Evolutionary conservation across 37 sponge, comb jelly and placozoan species (phyloP), one percentile per base, ranked within the genome.

Genomic region (Hexactinellida sp.): DNA sequence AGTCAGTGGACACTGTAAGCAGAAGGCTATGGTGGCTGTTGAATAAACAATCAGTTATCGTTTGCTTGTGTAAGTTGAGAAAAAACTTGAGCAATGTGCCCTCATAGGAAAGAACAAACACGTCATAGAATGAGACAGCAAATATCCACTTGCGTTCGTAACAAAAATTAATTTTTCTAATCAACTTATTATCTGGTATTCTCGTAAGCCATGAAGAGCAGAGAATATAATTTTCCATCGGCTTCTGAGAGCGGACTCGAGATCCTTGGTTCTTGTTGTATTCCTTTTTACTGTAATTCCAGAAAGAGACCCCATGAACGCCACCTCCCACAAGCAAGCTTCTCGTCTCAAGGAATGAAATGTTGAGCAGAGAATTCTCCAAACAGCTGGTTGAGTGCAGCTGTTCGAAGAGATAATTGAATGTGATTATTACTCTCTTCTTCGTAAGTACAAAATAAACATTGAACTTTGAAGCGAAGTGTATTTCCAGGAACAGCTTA

Each of bases 111-210:
- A 63, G 21, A 23, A 63, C 76, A 63, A 25, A 63, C 1, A 63
- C 76, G 76, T 63, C 76, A 63, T 63, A 63, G 30, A 63, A 63
- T 1, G 76, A 63, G 34, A 63, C 19, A 63, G 76, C 76, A n/a
- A 63, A 63, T 25, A 63, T 63, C 76, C 76, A 63, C 34, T 63
- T 63, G 3, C 30, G 3, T 63, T 63, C 76, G 13, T 63, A n/a
- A 1, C 28, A 63, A 23, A 63, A 21, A 25, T 3, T 63, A n/a
- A n/a, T 63, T 63, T 63, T 63, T 7, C 76, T 7, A n/a, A 63
- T 63, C 13, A 63, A n/a, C 13, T 63, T 63, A 63, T 63, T 63
- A 7, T 63, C 76, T 63, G 76, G 76, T 63, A 63, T 63, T 63
- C 13, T 63, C 5, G 76, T 63, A 5, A 63, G 13, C 5, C 25